Conservation (phyloP, 2,797 vertebrate genomes). For the Eulemur albifrons region DNA sequence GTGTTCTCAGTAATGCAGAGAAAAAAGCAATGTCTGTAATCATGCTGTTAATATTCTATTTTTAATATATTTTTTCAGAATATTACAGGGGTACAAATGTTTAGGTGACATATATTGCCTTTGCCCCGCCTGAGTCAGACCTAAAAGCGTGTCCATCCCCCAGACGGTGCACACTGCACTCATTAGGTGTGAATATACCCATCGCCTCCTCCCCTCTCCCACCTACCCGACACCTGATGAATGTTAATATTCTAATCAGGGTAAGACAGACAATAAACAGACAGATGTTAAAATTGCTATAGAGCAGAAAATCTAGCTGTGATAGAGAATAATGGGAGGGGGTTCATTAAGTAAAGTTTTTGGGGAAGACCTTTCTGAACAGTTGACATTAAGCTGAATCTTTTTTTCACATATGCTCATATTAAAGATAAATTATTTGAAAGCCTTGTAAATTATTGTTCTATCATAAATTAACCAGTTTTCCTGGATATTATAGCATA, state of each 20-base stretch:
- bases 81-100: too few species aligned
- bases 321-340: not conserved
- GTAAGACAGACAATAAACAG: not conserved
- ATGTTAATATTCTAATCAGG: conserved; percentile 17
- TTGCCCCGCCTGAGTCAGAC: too few species aligned
- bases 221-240: too few species aligned
- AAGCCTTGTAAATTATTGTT: not conserved
- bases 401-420: not conserved
- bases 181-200: too few species aligned
- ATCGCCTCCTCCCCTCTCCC: too few species aligned
- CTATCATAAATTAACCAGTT: not conserved
- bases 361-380: not conserved
- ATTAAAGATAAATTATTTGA: not conserved
- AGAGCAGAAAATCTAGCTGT: not conserved
- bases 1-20: not conserved
- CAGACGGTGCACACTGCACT: too few species aligned
- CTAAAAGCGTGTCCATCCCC: too few species aligned
- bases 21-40: not conserved
- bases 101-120: too few species aligned
- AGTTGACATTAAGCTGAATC: not conserved
- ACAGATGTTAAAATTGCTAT: not conserved
- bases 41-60: not conserved
- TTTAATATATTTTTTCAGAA: too few species aligned
- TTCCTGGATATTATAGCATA: not conserved
- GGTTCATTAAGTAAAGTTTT: not conserved